Evolutionary conservation across 1,140 invertebrate species (phyloP).

Genomic region (Venturia canescens): DNA sequence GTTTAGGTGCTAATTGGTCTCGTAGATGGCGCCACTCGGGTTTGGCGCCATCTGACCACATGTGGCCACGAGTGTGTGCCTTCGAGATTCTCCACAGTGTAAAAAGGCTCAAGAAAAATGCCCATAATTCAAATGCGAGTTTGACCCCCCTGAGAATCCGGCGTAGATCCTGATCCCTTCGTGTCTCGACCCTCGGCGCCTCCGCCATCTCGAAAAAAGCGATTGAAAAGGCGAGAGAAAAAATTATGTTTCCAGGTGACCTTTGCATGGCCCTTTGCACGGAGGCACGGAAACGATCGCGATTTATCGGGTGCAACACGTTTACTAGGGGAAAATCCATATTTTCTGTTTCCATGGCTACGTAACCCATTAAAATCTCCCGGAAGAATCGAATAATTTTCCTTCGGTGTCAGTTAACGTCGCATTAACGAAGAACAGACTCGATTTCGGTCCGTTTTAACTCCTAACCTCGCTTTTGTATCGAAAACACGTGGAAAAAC

Average conservation of each 20-base stretch:
- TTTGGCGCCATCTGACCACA: constrained; percentile 67
- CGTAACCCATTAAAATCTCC: too few species aligned
- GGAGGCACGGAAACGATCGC: constrained; percentile 58
- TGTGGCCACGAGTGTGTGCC: constrained; percentile 61
- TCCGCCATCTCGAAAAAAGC: neutral
- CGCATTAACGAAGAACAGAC: constrained; percentile 31
- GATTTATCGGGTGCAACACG: constrained; percentile 58
- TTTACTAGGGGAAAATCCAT: neutral
- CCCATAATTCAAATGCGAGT: constrained; percentile 66
- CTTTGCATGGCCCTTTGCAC: constrained; percentile 31
- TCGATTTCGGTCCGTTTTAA: neutral
- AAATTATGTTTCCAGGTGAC: constrained; percentile 67
- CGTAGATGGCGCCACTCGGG: constrained; percentile 66
- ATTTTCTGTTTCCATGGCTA: too few species aligned
- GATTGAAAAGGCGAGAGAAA: constrained; percentile 42
- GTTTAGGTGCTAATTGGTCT: constrained; percentile 72
- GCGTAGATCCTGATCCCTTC: too few species aligned
- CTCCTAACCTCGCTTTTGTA: too few species aligned
- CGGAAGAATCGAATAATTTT: too few species aligned
- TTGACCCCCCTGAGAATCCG: neutral
- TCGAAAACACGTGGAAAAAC: too few species aligned
- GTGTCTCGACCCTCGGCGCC: too few species aligned
- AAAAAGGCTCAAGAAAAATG: constrained; percentile 4
- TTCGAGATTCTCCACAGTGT: neutral
- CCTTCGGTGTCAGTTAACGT: neutral